These are phyloP conservation scores for Turritopsis dohrnii DNA, from an alignment of 30 jellyfish, hydroid and myxozoan genomes.

Conservation along the genomic window DNA sequence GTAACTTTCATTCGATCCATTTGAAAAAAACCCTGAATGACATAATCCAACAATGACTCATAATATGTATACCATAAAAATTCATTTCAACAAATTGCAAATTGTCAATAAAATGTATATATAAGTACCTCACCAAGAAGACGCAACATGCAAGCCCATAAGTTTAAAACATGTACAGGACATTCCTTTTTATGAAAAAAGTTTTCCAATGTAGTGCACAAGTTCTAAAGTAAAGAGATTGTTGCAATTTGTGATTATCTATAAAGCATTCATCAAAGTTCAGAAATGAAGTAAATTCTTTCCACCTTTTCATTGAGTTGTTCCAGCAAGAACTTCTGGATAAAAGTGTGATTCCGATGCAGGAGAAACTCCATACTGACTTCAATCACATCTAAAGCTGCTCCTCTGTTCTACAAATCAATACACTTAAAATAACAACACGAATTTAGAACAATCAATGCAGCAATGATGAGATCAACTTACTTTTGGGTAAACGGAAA, in stretches of 20 bases:
- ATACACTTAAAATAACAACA: neutral
- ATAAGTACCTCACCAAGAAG: conserved; percentile 61
- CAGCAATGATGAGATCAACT: neutral
- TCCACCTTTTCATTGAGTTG: conserved; percentile 24
- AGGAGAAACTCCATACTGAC: conserved; percentile 12
- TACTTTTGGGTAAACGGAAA: conserved; percentile 12
- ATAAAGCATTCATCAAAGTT: neutral
- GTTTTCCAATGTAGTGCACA: conserved; percentile 1
- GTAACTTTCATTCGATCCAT: conserved; percentile 35
- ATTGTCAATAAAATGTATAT: neutral
- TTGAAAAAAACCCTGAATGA: conserved; percentile 21
- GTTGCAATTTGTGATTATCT: neutral
- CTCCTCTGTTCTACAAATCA: conserved; percentile 14
- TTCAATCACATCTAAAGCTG: conserved; percentile 13
- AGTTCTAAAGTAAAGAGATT: conserved; percentile 5
- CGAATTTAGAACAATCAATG: neutral
- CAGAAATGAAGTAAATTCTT: neutral
- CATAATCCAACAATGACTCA: neutral
- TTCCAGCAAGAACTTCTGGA: conserved; percentile 21
- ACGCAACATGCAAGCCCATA: conserved; percentile 73
- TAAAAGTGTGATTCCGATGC: neutral
- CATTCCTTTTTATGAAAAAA: conserved; percentile 21
- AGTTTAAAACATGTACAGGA: conserved; percentile 63
- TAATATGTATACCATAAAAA: too few species aligned
- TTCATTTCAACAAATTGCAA: too few species aligned